These are phyloP conservation scores for Periophthalmus modestus DNA, from an alignment of 2,113 vertebrate genomes.

Conservation along the genomic window DNA sequence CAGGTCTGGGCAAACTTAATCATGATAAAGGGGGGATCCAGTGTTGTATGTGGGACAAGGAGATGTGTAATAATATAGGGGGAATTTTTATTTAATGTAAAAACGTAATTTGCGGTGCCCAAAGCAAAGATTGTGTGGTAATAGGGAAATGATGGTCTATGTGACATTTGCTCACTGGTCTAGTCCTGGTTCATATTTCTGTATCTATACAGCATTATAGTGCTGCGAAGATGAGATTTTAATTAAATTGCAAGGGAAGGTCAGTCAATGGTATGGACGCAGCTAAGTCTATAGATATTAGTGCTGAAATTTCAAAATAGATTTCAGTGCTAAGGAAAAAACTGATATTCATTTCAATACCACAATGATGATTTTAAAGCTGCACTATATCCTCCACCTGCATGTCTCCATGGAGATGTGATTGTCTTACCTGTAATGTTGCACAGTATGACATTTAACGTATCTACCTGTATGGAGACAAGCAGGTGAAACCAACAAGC, in stretches of 20 bases:
- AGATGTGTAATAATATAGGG: not conserved
- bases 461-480: too few species aligned
- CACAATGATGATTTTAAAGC: too few species aligned
- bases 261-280: not conserved
- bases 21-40: constrained; percentile 41
- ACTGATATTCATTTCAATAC: too few species aligned
- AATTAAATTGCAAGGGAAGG: not conserved
- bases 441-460: too few species aligned
- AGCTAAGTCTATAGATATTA: not conserved
- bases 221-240: not conserved
- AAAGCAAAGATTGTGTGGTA: not conserved
- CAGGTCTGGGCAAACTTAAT: constrained; percentile 38
- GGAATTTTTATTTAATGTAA: not conserved
- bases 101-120: not conserved
- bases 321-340: too few species aligned
- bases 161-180: not conserved
- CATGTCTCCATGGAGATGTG: too few species aligned
- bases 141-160: not conserved
- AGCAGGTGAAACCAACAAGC: too few species aligned
- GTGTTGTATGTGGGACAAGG: constrained; percentile 11
- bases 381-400: too few species aligned
- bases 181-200: not conserved
- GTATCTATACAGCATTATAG: not conserved
- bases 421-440: too few species aligned
- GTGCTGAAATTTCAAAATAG: not conserved